Percentiles rank a stretch among this genome's conserved stretches.
phyloP scores from a whole-genome alignment of 2,888 invertebrate species.

The Eupithecia pulchellata region DNA sequence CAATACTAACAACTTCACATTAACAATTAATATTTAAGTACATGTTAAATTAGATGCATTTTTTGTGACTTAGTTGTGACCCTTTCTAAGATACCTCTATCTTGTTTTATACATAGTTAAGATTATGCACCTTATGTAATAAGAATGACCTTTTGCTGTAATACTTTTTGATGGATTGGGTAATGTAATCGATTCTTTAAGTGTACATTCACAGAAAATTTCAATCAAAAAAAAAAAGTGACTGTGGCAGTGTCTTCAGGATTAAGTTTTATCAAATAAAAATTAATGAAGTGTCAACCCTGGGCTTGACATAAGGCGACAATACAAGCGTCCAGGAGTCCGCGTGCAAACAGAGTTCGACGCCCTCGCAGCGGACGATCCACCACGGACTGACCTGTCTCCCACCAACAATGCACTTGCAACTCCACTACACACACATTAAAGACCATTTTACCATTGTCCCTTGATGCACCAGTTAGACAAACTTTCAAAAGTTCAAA shows the following conservation, averaged over 20 bases:
- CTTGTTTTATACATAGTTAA: too few species aligned
- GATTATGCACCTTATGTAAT: too few species aligned
- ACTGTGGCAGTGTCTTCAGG: too few species aligned
- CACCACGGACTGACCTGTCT: constrained; percentile 72
- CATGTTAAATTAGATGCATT: too few species aligned
- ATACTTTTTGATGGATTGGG: not conserved
- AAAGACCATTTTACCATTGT: constrained; percentile 51
- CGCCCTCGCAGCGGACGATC: constrained; percentile 67
- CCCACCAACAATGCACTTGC: constrained; percentile 54
- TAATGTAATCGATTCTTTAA: not conserved
- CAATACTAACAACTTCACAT: too few species aligned
- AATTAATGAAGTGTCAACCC: constrained; percentile 54
- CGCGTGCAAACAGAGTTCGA: constrained; percentile 70
- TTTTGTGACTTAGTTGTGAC: too few species aligned
- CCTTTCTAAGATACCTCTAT: too few species aligned
- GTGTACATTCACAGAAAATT: not conserved
- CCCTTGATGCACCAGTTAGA: constrained; percentile 46
- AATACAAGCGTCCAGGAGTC: constrained; percentile 70
- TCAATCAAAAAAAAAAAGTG: not conserved
- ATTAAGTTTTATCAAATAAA: constrained; percentile 20
- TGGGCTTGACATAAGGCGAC: constrained; percentile 62
- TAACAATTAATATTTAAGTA: too few species aligned
- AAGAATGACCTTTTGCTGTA: too few species aligned
- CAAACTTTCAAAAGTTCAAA: constrained; percentile 56
- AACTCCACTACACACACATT: constrained; percentile 49